These are phyloP conservation scores for Phocoena phocoena DNA, from an alignment of 2,113 vertebrate species.

Conservation along the genomic window DNA sequence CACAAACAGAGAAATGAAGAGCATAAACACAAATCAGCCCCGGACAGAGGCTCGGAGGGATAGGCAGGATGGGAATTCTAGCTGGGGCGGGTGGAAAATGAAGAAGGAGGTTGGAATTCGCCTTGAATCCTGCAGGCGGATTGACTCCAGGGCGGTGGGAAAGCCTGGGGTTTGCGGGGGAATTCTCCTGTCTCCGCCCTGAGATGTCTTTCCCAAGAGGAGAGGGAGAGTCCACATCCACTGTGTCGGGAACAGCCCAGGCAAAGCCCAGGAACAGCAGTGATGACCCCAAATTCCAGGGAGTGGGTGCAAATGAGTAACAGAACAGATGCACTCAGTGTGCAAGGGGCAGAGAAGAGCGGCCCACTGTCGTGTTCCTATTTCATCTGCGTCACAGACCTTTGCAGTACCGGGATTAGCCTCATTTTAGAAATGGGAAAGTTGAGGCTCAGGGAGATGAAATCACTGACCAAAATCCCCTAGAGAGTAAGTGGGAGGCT, in stretches of 20 bases:
- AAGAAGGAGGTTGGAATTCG: neutral
- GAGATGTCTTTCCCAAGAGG: neutral
- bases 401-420: fast-evolving
- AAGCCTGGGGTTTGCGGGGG: neutral
- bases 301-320: fast-evolving
- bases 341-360: fast-evolving
- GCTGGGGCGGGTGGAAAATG: neutral
- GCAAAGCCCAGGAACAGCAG: neutral
- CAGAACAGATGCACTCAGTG: fast-evolving
- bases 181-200: neutral
- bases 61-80: neutral
- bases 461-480: neutral
- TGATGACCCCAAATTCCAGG: fast-evolving
- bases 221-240: neutral
- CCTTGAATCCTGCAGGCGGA: neutral
- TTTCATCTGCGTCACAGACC: fast-evolving
- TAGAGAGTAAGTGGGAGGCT: neutral
- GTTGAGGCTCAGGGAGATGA: neutral
- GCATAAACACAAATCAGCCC: neutral
- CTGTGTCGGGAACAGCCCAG: fast-evolving
- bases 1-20: neutral
- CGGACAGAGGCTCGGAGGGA: neutral
- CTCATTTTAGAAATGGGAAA: neutral
- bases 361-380: fast-evolving
- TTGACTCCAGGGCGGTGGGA: neutral